These are phyloP conservation scores for Macrophya alboannulata DNA, from an alignment of 2,888 invertebrate genomes.

Conservation along the genomic window DNA sequence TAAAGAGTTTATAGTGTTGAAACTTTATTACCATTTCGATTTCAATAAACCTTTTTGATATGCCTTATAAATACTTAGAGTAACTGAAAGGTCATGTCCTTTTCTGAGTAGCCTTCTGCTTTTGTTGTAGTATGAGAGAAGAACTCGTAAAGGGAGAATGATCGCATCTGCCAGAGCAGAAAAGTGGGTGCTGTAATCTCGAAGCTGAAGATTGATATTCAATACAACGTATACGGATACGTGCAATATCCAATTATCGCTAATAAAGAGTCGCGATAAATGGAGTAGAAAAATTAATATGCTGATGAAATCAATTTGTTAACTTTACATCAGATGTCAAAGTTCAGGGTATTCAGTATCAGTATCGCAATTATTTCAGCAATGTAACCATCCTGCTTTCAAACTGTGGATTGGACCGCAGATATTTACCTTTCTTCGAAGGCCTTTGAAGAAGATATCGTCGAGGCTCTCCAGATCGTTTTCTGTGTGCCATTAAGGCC, in stretches of 20 bases:
- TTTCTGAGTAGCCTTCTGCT: not conserved
- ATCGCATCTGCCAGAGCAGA: not conserved
- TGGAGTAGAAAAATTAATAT: not conserved
- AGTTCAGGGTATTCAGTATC: not conserved
- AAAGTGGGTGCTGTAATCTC: not conserved
- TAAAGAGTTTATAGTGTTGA: not conserved
- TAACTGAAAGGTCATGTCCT: not conserved
- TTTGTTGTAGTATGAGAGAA: not conserved
- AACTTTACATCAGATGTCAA: not conserved
- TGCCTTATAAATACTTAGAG: not conserved
- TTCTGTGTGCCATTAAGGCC: no score
- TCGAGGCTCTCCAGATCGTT: no score
- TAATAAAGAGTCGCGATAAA: not conserved
- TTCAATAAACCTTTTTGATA: not conserved
- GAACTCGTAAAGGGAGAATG: not conserved
- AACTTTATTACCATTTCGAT: not conserved
- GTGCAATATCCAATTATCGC: no score
- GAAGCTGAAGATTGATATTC: not conserved
- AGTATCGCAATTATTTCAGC: not conserved
- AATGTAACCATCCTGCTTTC: not conserved
- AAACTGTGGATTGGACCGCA: not conserved
- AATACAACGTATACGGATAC: not conserved
- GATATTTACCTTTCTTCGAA: not conserved
- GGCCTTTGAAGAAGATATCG: no score
- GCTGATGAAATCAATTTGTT: not conserved